Evolutionary conservation across 2,888 invertebrate species (phyloP), one percentile per base, ranked within the genome.

Genomic region (Drosophila paramelanica): DNA sequence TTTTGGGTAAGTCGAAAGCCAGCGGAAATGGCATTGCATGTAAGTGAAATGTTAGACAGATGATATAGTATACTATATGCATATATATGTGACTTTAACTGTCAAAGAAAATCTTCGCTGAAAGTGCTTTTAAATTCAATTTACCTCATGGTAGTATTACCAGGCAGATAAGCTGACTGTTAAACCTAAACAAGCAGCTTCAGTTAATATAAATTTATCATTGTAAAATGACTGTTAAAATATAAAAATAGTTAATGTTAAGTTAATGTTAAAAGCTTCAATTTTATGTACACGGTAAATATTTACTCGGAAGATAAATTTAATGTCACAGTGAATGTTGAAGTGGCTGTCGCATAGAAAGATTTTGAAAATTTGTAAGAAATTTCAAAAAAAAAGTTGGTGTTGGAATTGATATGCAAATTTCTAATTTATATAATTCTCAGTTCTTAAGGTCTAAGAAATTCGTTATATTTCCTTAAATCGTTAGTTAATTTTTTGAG

Each of bases 21-120:
- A 59, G 41, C 57, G 69, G 57, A 84, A 62, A 65, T 67, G 68
- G 47, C 47, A 62, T 69, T 61, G 66, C 81, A 74, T 72, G 71
- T 59, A 61, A 64, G 64, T 64, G 43, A 60, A 67, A 67, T 65
- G 64, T 57, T 46, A 61, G 50, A 49, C 47, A 58, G 45, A 38
- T 13, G 38, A 14, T 20, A 14, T 13, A n/a, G 2, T 13, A 11
- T 33, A 25, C 17, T 10, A 10, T 23, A 6, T 10, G 1, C 0
- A 43, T 41, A 41, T 36, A 20, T 11, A 33, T n/a, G 31, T 42
- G 23, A 31, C 31, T 31, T 8, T 0, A 31, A 8, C 31, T 31
- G 8, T 31, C 1, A 8, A 31, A 31, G 8, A 31, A 31, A 33
- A 8, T 31, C 7, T 8, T 8, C 10, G 31, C 31, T 31, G 31